These are phyloP conservation scores for Nemotelus nigrinus DNA, from an alignment of 2,888 invertebrate genomes.

Conservation along the genomic window DNA sequence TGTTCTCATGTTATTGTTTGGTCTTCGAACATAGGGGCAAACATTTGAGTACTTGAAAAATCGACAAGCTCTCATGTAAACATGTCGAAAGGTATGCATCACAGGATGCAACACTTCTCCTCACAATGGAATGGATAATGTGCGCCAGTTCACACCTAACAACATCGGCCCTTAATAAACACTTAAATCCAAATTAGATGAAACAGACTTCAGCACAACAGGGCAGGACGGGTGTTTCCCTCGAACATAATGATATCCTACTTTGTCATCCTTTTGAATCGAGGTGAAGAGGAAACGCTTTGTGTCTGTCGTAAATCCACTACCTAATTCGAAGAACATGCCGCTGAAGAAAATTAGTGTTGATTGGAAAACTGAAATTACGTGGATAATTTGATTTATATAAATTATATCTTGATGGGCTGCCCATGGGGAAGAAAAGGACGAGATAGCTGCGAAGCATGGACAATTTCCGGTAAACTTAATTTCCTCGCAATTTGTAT, in stretches of 20 bases:
- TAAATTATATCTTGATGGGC: constrained; percentile 17
- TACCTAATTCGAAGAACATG: constrained; percentile 16
- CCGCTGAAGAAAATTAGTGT: constrained; percentile 19
- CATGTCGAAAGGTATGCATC: constrained; percentile 18
- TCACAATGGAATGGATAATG: constrained; percentile 38
- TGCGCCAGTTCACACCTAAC: constrained; percentile 46
- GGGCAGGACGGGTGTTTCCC: constrained; percentile 40
- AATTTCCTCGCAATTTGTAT: constrained; percentile 46
- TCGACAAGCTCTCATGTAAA: constrained; percentile 35
- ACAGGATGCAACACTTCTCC: constrained; percentile 18
- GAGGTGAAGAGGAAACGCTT: constrained; percentile 30
- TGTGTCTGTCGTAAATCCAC: constrained; percentile 27
- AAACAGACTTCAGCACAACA: constrained; percentile 40
- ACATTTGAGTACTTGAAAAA: constrained; percentile 32
- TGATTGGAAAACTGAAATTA: constrained; percentile 43
- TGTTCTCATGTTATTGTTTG: constrained; percentile 30
- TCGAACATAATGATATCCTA: constrained; percentile 30
- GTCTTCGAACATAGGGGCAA: constrained; percentile 14
- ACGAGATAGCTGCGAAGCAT: constrained; percentile 38
- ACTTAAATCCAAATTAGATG: constrained; percentile 46
- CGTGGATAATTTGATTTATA: constrained; percentile 34
- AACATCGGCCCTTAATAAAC: constrained; percentile 27
- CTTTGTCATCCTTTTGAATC: constrained; percentile 17
- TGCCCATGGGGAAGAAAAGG: constrained; percentile 23
- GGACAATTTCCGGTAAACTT: constrained; percentile 46